phyloP scores from a whole-genome alignment of 2,797 vertebrate genomes.

The Erethizon dorsatum region DNA sequence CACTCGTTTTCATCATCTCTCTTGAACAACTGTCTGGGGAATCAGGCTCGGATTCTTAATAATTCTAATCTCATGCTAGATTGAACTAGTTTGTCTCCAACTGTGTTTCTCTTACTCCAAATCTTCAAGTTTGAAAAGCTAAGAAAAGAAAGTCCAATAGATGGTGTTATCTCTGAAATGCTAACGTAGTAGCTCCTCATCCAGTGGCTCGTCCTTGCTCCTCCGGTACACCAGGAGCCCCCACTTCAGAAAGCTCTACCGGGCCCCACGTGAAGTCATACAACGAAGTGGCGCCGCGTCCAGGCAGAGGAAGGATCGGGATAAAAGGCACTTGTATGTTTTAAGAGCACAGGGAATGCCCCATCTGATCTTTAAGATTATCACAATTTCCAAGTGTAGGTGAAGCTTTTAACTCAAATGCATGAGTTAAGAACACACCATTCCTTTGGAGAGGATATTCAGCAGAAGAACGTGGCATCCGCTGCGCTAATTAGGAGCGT shows the following conservation, averaged over 20 bases:
- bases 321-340: neutral
- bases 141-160: neutral
- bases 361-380: neutral
- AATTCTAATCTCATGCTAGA: neutral
- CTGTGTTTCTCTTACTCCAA: neutral
- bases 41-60: neutral
- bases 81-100: neutral
- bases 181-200: neutral
- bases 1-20: neutral
- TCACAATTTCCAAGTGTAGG: neutral
- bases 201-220: neutral
- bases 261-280: too few species aligned
- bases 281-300: fast-evolving
- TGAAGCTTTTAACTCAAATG: neutral
- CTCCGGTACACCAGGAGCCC: fast-evolving
- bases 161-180: neutral
- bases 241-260: too few species aligned
- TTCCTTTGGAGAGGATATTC: neutral
- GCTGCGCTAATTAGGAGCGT: neutral
- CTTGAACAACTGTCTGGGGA: neutral
- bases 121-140: neutral
- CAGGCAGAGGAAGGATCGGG: neutral
- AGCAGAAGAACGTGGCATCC: neutral
- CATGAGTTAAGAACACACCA: neutral
- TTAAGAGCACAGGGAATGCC: neutral